Evolutionary conservation across 2,888 invertebrate genomes (phyloP).

Genomic region (Cryptus viduatorius): DNA sequence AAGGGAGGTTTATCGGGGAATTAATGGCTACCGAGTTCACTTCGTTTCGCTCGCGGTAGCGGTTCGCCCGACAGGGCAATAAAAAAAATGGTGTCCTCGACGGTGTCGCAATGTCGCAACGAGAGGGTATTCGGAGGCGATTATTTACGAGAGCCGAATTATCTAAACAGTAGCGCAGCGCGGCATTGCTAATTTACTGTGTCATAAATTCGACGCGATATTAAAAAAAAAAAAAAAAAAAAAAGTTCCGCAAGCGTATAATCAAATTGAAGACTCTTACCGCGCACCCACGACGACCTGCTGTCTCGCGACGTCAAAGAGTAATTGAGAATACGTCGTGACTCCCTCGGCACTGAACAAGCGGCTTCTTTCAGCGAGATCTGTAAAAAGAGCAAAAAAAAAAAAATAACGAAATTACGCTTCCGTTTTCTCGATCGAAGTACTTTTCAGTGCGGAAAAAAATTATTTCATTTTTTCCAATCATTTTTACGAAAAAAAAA

Average conservation of each 20-base stretch:
- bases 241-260: not conserved
- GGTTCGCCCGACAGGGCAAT: too few relatives aligned
- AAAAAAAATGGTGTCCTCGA: too few relatives aligned
- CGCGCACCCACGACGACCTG: constrained; percentile 96
- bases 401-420: not conserved
- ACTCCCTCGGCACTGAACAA: constrained; percentile 90
- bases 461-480: not conserved
- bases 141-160: too few relatives aligned
- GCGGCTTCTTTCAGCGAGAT: constrained; percentile 86
- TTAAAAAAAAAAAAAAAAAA: too few relatives aligned
- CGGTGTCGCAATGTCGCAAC: too few relatives aligned
- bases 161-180: not conserved
- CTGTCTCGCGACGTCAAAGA: constrained; percentile 94
- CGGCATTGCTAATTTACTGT: not conserved
- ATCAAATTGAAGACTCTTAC: constrained; percentile 86
- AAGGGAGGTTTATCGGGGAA: constrained; percentile 49
- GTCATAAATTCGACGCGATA: not conserved
- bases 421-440: not conserved
- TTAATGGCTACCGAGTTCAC: constrained; percentile 56
- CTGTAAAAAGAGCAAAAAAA: constrained; percentile 85
- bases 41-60: not conserved
- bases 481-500: not conserved
- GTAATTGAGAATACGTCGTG: constrained; percentile 92
- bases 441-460: not conserved
- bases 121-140: too few relatives aligned